phyloP scores from a whole-genome alignment of 53 echinoderm and acorn worm genomes.

The Glandiceps talaboti region DNA sequence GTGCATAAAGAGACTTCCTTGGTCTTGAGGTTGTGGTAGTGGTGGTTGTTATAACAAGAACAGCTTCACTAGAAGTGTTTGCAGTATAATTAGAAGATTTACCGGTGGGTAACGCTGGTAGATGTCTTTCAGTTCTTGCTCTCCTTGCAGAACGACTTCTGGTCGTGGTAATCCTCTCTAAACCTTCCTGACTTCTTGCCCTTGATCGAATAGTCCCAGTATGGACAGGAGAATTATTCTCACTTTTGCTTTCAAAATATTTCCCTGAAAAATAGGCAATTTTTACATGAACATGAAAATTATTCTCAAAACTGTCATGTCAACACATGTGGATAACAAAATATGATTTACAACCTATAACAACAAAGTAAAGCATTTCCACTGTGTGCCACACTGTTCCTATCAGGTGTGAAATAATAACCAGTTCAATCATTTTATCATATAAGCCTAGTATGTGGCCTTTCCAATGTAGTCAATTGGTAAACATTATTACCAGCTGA shows the following conservation, averaged over 20 bases:
- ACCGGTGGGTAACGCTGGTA: constrained; percentile 13
- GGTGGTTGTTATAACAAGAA: not conserved
- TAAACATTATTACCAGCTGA: too few species aligned
- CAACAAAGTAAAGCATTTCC: too few species aligned
- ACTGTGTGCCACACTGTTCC: not conserved
- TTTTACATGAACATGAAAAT: too few species aligned
- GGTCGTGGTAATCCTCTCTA: constrained; percentile 26
- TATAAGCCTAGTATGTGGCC: too few species aligned
- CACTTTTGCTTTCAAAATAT: not conserved
- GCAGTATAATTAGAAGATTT: too few species aligned
- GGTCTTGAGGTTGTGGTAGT: not conserved
- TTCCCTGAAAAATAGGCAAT: too few species aligned
- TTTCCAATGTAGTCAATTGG: too few species aligned
- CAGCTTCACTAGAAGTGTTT: not conserved
- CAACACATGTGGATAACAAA: too few species aligned
- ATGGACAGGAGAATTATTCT: constrained; percentile 16
- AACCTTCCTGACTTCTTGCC: constrained; percentile 33
- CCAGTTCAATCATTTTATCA: not conserved
- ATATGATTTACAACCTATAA: too few species aligned
- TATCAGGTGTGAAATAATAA: too few species aligned
- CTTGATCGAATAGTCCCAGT: constrained; percentile 20
- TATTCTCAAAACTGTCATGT: too few species aligned
- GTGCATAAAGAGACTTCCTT: not conserved
- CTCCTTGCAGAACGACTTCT: constrained; percentile 53
- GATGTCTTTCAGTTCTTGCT: constrained; percentile 21